These are phyloP conservation scores for Orbicella faveolata DNA, from an alignment of 64 coral and sea anemone species.

Conservation along the genomic window DNA sequence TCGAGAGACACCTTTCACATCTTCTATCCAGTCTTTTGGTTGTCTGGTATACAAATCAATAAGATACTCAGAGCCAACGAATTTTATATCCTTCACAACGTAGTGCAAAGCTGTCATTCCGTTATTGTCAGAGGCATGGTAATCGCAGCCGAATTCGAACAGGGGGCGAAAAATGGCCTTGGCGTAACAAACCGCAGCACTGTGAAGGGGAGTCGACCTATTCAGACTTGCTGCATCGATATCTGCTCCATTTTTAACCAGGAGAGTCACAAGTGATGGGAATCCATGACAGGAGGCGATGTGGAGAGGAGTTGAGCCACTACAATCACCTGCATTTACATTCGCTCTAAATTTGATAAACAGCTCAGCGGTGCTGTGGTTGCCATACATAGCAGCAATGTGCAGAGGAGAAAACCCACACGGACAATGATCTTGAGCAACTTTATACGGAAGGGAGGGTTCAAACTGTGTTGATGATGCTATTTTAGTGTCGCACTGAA, in stretches of 20 bases:
- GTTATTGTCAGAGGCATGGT: background rate
- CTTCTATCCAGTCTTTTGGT: conserved; percentile 50
- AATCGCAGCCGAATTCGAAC: conserved; percentile 53
- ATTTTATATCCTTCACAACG: conserved; percentile 24
- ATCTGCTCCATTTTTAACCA: conserved; percentile 1
- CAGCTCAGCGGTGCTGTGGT: background rate
- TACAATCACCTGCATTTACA: background rate
- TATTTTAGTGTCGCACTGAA: background rate
- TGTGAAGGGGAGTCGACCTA: conserved; percentile 57
- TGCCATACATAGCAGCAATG: conserved; percentile 26
- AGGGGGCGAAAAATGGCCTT: conserved; percentile 25
- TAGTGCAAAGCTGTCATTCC: conserved; percentile 53
- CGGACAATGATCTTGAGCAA: background rate
- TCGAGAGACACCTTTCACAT: background rate
- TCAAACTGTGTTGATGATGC: too few relatives aligned
- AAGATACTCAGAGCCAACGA: conserved; percentile 15
- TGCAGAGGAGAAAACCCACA: conserved; percentile 44
- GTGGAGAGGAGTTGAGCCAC: conserved; percentile 39
- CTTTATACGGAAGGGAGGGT: background rate
- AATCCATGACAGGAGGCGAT: conserved; percentile 56
- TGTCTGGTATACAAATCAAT: conserved; percentile 43
- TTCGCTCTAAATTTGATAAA: conserved; percentile 22
- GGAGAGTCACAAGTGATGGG: conserved; percentile 12
- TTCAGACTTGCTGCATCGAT: conserved; percentile 15
- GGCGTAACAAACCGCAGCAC: conserved; percentile 37